phyloP scores from a whole-genome alignment of 2,888 invertebrate species.

The Cerceris ruficornis region DNA sequence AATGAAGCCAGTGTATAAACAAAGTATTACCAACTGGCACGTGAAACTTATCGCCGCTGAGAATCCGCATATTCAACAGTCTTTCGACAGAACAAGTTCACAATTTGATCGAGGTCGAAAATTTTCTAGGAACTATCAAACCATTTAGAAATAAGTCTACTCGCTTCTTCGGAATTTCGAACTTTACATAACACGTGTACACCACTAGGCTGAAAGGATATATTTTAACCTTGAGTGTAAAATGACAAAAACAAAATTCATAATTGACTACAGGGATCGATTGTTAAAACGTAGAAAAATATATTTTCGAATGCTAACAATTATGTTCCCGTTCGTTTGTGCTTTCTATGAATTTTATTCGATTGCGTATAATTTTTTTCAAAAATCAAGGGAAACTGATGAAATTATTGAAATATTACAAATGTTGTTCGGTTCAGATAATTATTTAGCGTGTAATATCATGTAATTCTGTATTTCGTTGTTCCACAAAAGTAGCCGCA shows the following conservation, averaged over 20 bases:
- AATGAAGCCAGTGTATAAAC: conserved; percentile 39
- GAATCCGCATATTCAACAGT: conserved; percentile 51
- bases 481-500: conserved; percentile 46
- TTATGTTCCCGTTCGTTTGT: background rate
- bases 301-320: background rate
- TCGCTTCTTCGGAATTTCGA: conserved; percentile 1
- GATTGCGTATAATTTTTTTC: background rate
- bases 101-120: conserved; percentile 28
- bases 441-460: background rate
- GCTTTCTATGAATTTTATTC: background rate
- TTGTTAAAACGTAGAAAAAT: too few species aligned
- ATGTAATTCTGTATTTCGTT: background rate
- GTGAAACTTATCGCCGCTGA: conserved; percentile 61
- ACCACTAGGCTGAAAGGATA: background rate
- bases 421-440: background rate
- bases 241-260: background rate
- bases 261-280: too few species aligned
- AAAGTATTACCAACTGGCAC: conserved; percentile 64
- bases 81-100: conserved; percentile 60
- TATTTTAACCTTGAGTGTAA: background rate
- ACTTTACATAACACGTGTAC: background rate
- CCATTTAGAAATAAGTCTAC: background rate
- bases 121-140: conserved; percentile 36
- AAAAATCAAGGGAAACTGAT: background rate
- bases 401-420: background rate